phyloP scores from a whole-genome alignment of 2,797 vertebrate genomes.

The Sebastes hopkinsi region DNA sequence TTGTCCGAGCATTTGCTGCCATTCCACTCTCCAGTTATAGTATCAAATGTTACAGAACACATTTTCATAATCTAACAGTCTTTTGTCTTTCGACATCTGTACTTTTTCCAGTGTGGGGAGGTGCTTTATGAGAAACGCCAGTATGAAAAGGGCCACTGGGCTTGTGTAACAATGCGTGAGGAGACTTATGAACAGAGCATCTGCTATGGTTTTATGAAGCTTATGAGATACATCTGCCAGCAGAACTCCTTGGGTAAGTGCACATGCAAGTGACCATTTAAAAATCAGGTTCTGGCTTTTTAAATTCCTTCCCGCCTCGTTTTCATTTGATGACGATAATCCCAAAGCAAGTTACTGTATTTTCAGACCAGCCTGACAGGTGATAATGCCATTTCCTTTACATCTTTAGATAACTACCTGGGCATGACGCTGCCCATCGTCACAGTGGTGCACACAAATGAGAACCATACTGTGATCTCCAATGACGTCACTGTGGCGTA shows the following conservation, averaged over 20 bases:
- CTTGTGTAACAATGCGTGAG: constrained; percentile 86
- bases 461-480: constrained; percentile 71
- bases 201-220: constrained; percentile 92
- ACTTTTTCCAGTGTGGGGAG: constrained; percentile 82
- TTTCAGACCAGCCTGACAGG: neutral
- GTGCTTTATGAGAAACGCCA: constrained; percentile 88
- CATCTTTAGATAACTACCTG: constrained; percentile 83
- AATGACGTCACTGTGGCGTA: constrained; percentile 86
- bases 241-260: constrained; percentile 88
- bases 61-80: neutral
- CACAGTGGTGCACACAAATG: constrained; percentile 86
- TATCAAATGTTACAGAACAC: neutral
- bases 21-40: neutral
- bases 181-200: constrained; percentile 92
- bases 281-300: neutral
- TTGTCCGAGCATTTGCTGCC: neutral
- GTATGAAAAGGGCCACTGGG: constrained; percentile 91
- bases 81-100: neutral
- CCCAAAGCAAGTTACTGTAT: neutral
- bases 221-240: constrained; percentile 94
- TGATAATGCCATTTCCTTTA: neutral
- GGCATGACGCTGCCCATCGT: constrained; percentile 91
- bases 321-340: neutral
- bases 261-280: neutral
- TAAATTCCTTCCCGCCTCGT: neutral